These are phyloP conservation scores for Drosophila kurseongensis DNA, from an alignment of 1,140 invertebrate genomes.

Conservation along the genomic window DNA sequence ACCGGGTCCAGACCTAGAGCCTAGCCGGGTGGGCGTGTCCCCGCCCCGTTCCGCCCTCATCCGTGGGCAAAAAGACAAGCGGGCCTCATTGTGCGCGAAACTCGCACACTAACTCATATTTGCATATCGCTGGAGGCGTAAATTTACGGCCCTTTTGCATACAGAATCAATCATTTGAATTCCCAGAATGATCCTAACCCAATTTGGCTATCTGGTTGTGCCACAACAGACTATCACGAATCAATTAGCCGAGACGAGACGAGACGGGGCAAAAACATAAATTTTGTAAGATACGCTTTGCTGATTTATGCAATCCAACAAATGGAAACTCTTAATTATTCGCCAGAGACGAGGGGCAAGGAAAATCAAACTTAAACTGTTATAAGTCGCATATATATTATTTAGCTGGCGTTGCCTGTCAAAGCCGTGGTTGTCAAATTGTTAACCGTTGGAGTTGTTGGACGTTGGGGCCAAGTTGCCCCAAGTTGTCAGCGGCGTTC, in stretches of 20 bases:
- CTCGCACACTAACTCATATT: conserved; percentile 5
- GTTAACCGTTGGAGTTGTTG: conserved; percentile 43
- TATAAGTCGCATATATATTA: conserved; percentile 51
- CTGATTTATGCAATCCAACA: conserved; percentile 46
- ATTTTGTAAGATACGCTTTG: conserved; percentile 21
- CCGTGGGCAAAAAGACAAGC: conserved; percentile 25
- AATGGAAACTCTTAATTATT: conserved; percentile 51
- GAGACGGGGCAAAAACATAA: background rate
- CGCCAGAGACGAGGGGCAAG: conserved; percentile 4
- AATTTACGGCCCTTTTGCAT: conserved; percentile 18
- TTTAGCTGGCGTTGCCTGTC: conserved; percentile 51
- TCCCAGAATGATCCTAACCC: conserved; percentile 38
- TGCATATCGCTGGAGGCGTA: conserved; percentile 17
- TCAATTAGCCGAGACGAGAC: conserved; percentile 26
- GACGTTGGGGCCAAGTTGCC: conserved; percentile 27
- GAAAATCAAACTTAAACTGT: conserved; percentile 51
- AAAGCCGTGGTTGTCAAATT: conserved; percentile 52
- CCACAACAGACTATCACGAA: conserved; percentile 26
- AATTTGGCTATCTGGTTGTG: conserved; percentile 6
- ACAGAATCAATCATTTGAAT: conserved; percentile 10
- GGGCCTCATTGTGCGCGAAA: conserved; percentile 16
- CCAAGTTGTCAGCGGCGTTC: conserved; percentile 37
- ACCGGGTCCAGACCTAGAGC: conserved; percentile 15
- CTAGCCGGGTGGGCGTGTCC: conserved; percentile 9
- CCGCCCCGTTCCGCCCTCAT: conserved; percentile 16